A percentile compares a stretch with the other conserved stretches of the same genome.
Evolutionary conservation across 2,113 vertebrate species (phyloP).

Genomic region (Rhizomys pruinosus): DNA sequence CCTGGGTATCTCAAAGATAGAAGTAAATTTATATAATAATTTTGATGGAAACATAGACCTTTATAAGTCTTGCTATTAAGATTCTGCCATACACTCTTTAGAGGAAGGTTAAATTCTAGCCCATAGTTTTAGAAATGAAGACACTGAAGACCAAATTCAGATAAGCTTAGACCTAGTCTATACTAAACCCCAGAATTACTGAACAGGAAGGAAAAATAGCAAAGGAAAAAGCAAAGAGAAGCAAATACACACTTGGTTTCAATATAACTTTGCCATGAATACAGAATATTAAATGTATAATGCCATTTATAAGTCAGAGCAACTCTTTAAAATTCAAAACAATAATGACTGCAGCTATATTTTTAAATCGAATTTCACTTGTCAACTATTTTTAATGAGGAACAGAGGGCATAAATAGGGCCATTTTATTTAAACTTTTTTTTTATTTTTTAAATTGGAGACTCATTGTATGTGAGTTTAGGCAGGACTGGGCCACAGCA

Average conservation of each 20-base stretch:
- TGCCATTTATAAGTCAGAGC: constrained; percentile 63
- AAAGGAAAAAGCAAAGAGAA: background rate
- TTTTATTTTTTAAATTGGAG: background rate
- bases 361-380: constrained; percentile 69
- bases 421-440: constrained; percentile 41
- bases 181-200: background rate
- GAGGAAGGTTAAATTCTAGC: background rate
- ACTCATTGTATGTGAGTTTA: background rate
- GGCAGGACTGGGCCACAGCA: background rate
- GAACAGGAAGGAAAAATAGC: background rate
- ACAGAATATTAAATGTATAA: constrained; percentile 62
- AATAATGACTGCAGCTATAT: constrained; percentile 44
- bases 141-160: background rate
- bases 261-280: constrained; percentile 52
- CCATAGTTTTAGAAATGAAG: constrained; percentile 47
- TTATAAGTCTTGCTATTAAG: background rate
- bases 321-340: constrained; percentile 72
- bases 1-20: background rate
- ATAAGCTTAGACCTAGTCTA: background rate
- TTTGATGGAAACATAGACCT: background rate
- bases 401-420: constrained; percentile 56
- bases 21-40: constrained; percentile 29
- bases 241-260: constrained; percentile 5
- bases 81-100: background rate
- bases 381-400: constrained; percentile 72